These are phyloP conservation scores for Caracal caracal DNA, from an alignment of 2,113 vertebrate genomes.

Conservation along the genomic window DNA sequence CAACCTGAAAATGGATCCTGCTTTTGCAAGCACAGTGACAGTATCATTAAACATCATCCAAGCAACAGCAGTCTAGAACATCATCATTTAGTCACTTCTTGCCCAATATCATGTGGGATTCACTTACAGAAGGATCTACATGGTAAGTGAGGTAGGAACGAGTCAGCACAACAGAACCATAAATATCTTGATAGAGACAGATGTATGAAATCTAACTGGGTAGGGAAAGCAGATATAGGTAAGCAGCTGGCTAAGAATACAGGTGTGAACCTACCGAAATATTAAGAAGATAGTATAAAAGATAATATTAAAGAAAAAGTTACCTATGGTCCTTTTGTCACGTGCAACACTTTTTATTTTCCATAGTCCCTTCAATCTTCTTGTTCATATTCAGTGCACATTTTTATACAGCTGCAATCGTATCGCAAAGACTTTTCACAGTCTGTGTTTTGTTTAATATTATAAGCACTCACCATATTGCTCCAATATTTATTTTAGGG, in stretches of 20 bases:
- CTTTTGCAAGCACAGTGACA: background rate
- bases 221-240: conserved; percentile 23
- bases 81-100: background rate
- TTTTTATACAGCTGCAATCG: conserved; percentile 4
- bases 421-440: background rate
- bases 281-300: background rate
- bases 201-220: background rate
- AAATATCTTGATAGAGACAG: conserved; percentile 47
- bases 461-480: conserved; percentile 43
- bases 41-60: background rate
- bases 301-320: conserved; percentile 15
- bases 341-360: conserved; percentile 6
- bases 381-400: background rate
- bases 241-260: conserved; percentile 20
- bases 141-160: conserved; percentile 5
- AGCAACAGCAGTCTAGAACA: background rate
- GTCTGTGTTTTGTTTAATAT: conserved; percentile 51
- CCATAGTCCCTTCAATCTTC: background rate
- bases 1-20: conserved; percentile 23
- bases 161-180: conserved; percentile 55
- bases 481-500: conserved; percentile 66
- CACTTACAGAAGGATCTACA: conserved; percentile 35
- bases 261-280: conserved; percentile 16
- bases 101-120: background rate
- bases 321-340: background rate